These are phyloP conservation scores for Notothenia coriiceps DNA, from an alignment of 2,113 vertebrate species.

Conservation along the genomic window DNA sequence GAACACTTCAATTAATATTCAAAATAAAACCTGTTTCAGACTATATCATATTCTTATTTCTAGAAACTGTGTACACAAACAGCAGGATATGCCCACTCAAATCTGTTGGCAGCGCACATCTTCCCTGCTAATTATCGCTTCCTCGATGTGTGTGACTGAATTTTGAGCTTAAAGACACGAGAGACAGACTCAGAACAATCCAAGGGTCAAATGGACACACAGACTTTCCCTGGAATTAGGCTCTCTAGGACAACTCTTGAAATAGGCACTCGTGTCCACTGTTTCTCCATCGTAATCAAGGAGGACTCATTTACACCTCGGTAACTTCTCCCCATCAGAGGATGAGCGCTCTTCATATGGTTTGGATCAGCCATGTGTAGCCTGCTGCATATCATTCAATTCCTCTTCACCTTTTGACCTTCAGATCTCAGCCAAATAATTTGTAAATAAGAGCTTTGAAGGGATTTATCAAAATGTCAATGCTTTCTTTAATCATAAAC, in stretches of 20 bases:
- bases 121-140: constrained; percentile 14
- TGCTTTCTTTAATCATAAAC: not conserved
- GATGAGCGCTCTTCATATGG: not conserved
- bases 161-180: not conserved
- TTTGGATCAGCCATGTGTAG: constrained; percentile 39
- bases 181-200: not conserved
- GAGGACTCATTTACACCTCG: not conserved
- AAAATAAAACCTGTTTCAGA: not conserved
- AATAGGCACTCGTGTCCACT: not conserved
- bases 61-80: not conserved
- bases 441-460: not conserved
- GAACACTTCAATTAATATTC: not conserved
- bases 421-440: constrained; percentile 23
- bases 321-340: not conserved
- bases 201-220: not conserved
- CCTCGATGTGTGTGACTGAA: not conserved
- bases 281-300: too few species aligned
- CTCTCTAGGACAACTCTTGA: not conserved
- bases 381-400: constrained; percentile 25
- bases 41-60: not conserved
- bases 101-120: not conserved
- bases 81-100: not conserved
- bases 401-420: constrained; percentile 46
- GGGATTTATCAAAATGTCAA: not conserved
- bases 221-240: not conserved